Conservation (phyloP, 2,888 invertebrate species). For the Dioctria linearis region DNA sequence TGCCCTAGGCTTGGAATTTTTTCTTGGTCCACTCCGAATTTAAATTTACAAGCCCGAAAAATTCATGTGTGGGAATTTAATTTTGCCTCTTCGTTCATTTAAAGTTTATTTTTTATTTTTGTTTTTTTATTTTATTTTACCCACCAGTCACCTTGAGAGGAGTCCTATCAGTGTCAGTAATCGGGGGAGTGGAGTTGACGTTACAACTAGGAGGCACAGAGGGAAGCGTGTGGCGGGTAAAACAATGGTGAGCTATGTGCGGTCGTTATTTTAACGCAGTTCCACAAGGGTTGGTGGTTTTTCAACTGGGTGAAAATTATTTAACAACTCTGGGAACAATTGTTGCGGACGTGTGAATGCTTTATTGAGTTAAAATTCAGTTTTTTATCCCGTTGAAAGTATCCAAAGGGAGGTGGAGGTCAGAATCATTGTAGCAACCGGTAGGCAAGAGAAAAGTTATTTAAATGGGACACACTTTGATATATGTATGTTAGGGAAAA, state of each 20-base stretch:
- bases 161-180: neutral
- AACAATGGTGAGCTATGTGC: neutral
- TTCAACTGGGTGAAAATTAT: conserved; percentile 30
- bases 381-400: conserved; percentile 3
- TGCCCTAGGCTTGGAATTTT: conserved; percentile 8
- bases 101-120: neutral
- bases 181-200: neutral
- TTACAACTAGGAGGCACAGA: neutral
- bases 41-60: conserved; percentile 34
- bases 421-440: neutral
- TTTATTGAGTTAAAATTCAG: conserved; percentile 45
- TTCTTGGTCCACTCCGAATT: neutral
- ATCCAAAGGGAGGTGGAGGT: neutral
- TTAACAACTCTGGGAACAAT: conserved; percentile 47
- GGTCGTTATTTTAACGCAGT: conserved; percentile 37
- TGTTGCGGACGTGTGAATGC: conserved; percentile 48
- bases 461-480: conserved; percentile 37
- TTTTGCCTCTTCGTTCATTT: conserved; percentile 17
- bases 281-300: conserved; percentile 23
- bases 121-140: neutral
- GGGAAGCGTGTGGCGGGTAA: neutral
- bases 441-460: neutral
- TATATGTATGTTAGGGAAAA: conserved; percentile 9
- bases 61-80: conserved; percentile 40
- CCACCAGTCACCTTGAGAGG: conserved; percentile 28